These are phyloP conservation scores for Macroramphosus scolopax DNA, from an alignment of 2,797 vertebrate genomes.

Conservation along the genomic window DNA sequence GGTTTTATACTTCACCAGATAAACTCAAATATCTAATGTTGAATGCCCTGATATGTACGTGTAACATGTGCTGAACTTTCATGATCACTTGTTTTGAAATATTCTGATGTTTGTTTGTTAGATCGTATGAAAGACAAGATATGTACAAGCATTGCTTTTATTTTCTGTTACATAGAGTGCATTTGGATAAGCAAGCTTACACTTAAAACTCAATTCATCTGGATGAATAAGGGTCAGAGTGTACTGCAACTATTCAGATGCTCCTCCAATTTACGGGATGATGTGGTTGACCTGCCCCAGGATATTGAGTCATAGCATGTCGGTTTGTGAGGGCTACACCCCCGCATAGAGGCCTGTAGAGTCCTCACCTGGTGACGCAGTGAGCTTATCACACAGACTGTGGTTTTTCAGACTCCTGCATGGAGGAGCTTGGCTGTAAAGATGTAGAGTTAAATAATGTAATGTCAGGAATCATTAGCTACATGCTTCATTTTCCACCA, in stretches of 20 bases:
- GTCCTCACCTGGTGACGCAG: background rate
- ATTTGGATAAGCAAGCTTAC: no score
- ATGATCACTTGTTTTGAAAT: no score
- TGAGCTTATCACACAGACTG: background rate
- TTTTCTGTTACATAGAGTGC: background rate
- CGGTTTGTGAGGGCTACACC: background rate
- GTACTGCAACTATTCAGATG: no score
- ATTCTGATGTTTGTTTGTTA: no score
- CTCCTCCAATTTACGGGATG: background rate
- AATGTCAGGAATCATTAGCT: slow-evolving; percentile 1
- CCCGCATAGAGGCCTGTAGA: background rate
- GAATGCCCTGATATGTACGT: background rate
- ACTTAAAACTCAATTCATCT: background rate
- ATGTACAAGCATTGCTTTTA: background rate
- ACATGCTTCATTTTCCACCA: background rate
- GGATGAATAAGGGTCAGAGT: background rate
- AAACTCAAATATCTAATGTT: slow-evolving; percentile 13
- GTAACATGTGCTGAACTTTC: background rate
- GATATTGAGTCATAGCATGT: background rate
- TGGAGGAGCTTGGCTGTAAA: background rate
- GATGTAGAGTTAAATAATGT: background rate
- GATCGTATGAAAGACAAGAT: no score
- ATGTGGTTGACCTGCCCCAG: background rate
- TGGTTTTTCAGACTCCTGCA: background rate
- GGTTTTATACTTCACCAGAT: slow-evolving; percentile 26